These are phyloP conservation scores for Phenganax marumi DNA, from an alignment of 92 coral and sea anemone species.

Conservation along the genomic window DNA sequence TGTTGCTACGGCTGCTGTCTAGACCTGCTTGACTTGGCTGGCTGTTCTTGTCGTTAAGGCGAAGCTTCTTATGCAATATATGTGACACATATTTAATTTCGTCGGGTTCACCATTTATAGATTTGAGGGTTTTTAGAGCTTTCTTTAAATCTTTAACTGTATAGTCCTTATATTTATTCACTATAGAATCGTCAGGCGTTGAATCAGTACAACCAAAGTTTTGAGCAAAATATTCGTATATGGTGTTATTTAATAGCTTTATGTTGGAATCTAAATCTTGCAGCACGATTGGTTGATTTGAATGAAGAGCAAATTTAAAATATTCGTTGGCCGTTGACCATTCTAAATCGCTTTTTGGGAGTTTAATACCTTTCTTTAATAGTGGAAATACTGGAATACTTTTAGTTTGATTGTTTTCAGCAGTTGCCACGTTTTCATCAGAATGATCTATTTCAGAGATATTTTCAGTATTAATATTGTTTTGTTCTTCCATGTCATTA, in stretches of 20 bases:
- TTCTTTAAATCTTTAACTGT: slow-evolving; percentile 39
- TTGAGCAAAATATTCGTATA: slow-evolving; percentile 38
- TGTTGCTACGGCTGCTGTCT: not conserved
- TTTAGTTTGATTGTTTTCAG: not conserved
- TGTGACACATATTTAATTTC: slow-evolving; percentile 47
- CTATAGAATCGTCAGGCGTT: slow-evolving; percentile 6
- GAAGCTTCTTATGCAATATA: slow-evolving; percentile 25
- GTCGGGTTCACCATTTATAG: slow-evolving; percentile 4
- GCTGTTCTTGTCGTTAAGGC: not conserved
- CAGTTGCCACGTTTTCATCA: not conserved
- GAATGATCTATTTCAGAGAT: not conserved
- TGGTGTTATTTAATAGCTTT: slow-evolving; percentile 16
- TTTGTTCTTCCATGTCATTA: slow-evolving; percentile 16
- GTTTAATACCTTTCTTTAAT: slow-evolving; percentile 36
- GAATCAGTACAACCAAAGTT: slow-evolving; percentile 24
- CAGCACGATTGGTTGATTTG: slow-evolving; percentile 34
- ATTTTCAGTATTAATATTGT: not conserved
- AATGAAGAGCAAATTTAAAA: slow-evolving; percentile 38
- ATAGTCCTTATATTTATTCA: slow-evolving; percentile 28
- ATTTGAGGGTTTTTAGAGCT: slow-evolving; percentile 22
- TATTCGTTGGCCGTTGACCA: slow-evolving; percentile 49
- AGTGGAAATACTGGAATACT: slow-evolving; percentile 9
- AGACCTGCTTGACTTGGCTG: not conserved
- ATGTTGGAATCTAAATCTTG: slow-evolving; percentile 30
- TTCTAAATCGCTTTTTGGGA: slow-evolving; percentile 36